These are phyloP conservation scores for Limnothrissa miodon DNA, from an alignment of 2,113 vertebrate species.

Conservation along the genomic window DNA sequence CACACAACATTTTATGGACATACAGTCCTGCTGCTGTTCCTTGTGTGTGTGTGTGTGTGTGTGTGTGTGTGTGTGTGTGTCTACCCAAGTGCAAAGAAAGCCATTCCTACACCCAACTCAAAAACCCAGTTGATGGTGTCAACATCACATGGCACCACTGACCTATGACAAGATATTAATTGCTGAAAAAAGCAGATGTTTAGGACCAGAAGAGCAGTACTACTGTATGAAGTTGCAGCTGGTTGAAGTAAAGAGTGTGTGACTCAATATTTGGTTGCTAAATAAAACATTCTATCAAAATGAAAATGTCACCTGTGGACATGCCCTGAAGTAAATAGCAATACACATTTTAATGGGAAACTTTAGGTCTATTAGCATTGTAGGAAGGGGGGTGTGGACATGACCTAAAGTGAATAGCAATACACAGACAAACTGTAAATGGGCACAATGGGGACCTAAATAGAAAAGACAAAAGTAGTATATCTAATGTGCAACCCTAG, in stretches of 20 bases:
- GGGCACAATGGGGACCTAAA: not conserved
- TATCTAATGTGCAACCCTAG: not conserved
- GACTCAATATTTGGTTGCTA: not conserved
- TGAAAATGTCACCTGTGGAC: not conserved
- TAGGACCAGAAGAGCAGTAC: not conserved
- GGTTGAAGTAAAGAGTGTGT: not conserved
- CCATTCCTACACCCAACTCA: not conserved
- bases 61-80: not conserved
- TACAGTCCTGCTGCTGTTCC: not conserved
- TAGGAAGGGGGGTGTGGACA: too few species aligned
- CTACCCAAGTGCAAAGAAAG: not conserved
- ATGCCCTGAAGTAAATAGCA: too few species aligned
- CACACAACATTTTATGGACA: not conserved
- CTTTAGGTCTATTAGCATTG: too few species aligned
- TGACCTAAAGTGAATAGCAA: not conserved
- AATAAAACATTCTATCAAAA: not conserved
- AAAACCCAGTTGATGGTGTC: not conserved
- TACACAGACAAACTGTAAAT: not conserved
- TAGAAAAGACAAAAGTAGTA: not conserved
- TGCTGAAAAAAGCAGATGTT: not conserved
- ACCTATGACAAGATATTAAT: not conserved
- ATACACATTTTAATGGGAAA: too few species aligned
- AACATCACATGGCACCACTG: not conserved
- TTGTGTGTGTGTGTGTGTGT: slow-evolving; percentile 29
- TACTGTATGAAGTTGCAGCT: not conserved